Conservation (phyloP, 2,113 vertebrate species). For the Thunnus thynnus region DNA sequence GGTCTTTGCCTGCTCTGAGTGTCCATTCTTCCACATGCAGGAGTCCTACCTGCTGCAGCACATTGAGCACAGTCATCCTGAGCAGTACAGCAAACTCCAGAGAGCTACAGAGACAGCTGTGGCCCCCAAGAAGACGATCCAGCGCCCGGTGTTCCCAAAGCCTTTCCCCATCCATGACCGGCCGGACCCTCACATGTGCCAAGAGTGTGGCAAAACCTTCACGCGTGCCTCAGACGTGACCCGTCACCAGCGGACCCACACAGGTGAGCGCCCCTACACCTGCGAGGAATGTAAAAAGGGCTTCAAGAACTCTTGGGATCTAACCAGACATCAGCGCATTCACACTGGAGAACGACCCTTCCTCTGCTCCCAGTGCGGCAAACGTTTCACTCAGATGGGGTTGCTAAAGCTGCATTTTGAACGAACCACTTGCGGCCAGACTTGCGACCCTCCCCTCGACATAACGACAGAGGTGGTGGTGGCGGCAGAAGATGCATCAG, state of each 20-base stretch:
- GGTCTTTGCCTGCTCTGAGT: slow-evolving; percentile 75
- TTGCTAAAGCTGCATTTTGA: slow-evolving; percentile 71
- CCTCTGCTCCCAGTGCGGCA: slow-evolving; percentile 69
- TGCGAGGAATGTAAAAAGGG: slow-evolving; percentile 64
- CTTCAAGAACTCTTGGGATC: slow-evolving; percentile 75
- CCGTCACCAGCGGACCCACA: slow-evolving; percentile 80
- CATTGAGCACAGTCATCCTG: slow-evolving; percentile 70
- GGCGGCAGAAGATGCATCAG: slow-evolving; percentile 23
- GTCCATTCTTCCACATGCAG: slow-evolving; percentile 78
- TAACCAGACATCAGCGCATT: slow-evolving; percentile 70
- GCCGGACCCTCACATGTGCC: slow-evolving; percentile 68
- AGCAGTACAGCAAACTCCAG: slow-evolving; percentile 60
- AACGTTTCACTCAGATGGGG: slow-evolving; percentile 71
- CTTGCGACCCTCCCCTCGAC: slow-evolving; percentile 71
- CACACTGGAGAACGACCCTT: slow-evolving; percentile 75
- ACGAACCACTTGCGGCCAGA: slow-evolving; percentile 56
- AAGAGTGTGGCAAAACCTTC: slow-evolving; percentile 85
- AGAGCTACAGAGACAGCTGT: not conserved
- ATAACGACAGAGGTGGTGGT: slow-evolving; percentile 57
- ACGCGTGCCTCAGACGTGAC: slow-evolving; percentile 86
- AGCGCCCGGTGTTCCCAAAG: slow-evolving; percentile 61
- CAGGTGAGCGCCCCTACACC: slow-evolving; percentile 63
- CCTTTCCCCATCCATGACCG: slow-evolving; percentile 71
- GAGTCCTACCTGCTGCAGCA: slow-evolving; percentile 76
- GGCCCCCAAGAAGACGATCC: slow-evolving; percentile 37